Base-by-base conservation (phyloP, 1,140 invertebrate species). In the Drosophila hydei region DNA sequence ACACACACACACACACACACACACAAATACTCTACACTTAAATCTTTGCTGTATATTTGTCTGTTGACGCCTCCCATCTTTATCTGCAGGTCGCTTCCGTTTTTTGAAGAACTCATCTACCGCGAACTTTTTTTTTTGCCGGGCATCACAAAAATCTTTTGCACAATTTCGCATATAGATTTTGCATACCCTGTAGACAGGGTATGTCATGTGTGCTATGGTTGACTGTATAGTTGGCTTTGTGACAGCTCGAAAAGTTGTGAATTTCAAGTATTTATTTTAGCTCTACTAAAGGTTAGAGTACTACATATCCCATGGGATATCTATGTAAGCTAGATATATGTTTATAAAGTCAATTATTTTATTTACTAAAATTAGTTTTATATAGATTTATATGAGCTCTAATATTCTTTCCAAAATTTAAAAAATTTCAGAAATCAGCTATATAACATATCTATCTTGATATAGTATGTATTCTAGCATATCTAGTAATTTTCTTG, bases 11-110 rank as follows among this genome's bases (percentile, higher is more conserved):
- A 55, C 27, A 61, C 19, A 36, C 38, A 62, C 42, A 33, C 25
- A 54, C 60, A 52, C 38, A n/a, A n/a, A 42, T 12, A 11, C 4
- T 47, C 30, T n/a, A 40, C 9, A 54, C 14, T 23, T 50, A 45
- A 36, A 19, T 33, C 50, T 51, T 54, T 23, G 63, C 19, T 56
- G 27, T 72, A 30, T 63, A 16, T 72, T 36, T 61, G 74, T 73
- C 40, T 71, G 61, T 71, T 75, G 67, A 70, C 61, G 54, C 68
- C 68, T 75, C 50, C 25, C 48, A 75, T 64, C 54, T 74, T 74
- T 70, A 69, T 73, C 52, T 70, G 67, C 67, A 74, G 65, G 67
- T 74, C 68, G 72, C 68, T 74, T 74, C 72, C 72, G 72, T 77
- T 77, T 58, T 67, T 59, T 59, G 51, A 62, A 71, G 68, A 71